phyloP scores from a whole-genome alignment of 1,140 invertebrate genomes.

The Harpegnathos saltator region DNA sequence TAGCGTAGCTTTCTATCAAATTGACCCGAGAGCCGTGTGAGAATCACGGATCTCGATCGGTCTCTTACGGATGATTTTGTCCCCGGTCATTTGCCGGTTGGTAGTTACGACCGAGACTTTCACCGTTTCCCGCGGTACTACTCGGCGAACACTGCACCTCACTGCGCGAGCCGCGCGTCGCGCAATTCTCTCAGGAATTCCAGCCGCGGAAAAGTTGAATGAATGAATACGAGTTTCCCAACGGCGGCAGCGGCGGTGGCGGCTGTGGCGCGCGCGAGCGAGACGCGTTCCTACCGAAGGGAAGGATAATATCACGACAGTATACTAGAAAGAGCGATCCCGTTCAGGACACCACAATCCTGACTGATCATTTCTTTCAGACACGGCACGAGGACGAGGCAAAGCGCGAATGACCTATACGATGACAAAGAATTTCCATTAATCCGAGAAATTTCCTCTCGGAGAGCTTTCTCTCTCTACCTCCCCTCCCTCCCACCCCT shows the following conservation, averaged over 20 bases:
- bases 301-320: neutral
- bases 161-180: slow-evolving; percentile 13
- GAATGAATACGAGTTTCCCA: slow-evolving; percentile 36
- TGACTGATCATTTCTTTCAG: too few relatives aligned
- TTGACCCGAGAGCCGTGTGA: neutral
- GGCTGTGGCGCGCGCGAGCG: too few relatives aligned
- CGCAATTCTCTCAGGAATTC: slow-evolving; percentile 40
- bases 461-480: too few relatives aligned
- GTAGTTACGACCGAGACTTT: slow-evolving; percentile 40
- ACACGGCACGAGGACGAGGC: too few relatives aligned
- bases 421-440: slow-evolving; percentile 14
- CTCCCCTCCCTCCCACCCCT: too few relatives aligned
- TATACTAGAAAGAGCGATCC: neutral
- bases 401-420: too few relatives aligned
- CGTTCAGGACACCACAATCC: too few relatives aligned
- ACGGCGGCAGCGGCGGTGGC: neutral
- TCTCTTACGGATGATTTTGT: neutral
- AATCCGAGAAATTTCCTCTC: too few relatives aligned
- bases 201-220: slow-evolving; percentile 35
- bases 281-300: too few relatives aligned
- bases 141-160: slow-evolving; percentile 39
- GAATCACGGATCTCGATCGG: slow-evolving; percentile 53
- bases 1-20: neutral
- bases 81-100: neutral
- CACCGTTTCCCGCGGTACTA: slow-evolving; percentile 44